These are phyloP conservation scores for Podarcis lilfordi DNA, from an alignment of 2,797 vertebrate species.

Conservation along the genomic window DNA sequence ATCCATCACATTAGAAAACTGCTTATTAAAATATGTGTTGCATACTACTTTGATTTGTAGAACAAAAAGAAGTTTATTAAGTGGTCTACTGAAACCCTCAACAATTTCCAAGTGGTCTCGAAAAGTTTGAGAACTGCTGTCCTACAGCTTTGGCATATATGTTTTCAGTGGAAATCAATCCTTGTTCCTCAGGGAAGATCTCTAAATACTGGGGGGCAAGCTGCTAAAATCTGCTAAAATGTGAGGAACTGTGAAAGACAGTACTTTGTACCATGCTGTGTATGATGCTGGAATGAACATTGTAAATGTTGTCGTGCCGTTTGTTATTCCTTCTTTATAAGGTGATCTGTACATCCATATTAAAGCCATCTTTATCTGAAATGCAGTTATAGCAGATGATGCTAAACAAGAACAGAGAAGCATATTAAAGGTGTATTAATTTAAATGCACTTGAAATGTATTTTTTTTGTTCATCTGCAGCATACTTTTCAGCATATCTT, in stretches of 20 bases:
- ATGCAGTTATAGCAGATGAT: constrained; percentile 12
- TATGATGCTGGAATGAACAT: neutral
- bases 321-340: neutral
- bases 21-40: neutral
- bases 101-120: neutral
- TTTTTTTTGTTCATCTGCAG: neutral
- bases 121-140: neutral
- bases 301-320: constrained; percentile 25
- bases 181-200: neutral
- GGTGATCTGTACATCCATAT: neutral
- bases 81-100: neutral
- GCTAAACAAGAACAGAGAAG: constrained; percentile 24
- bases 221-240: constrained; percentile 10
- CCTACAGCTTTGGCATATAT: neutral
- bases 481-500: constrained; percentile 18
- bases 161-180: constrained; percentile 13
- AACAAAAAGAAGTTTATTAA: neutral
- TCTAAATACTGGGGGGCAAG: neutral
- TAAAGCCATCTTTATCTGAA: constrained; percentile 11
- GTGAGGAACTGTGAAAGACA: neutral
- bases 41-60: neutral
- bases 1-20: neutral
- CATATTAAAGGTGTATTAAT: constrained; percentile 1
- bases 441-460: constrained; percentile 1
- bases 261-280: neutral